These are phyloP conservation scores for Channallabes apus DNA, from an alignment of 2,797 vertebrate species.

Conservation along the genomic window DNA sequence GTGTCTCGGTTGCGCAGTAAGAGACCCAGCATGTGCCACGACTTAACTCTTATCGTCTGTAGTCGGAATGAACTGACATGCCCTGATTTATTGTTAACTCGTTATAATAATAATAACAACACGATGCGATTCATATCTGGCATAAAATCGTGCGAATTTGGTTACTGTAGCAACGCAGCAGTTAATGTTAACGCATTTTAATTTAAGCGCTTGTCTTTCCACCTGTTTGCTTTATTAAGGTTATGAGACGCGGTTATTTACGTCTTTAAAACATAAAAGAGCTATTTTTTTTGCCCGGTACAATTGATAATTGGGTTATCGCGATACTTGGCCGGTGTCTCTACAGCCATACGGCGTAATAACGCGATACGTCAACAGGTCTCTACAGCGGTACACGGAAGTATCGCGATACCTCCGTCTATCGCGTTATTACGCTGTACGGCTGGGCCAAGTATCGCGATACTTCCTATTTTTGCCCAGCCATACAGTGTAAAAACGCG, in stretches of 20 bases:
- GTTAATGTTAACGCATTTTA: neutral
- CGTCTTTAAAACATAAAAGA: neutral
- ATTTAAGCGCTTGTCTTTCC: neutral
- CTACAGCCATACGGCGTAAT: no score
- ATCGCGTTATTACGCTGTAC: no score
- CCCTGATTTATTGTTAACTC: no score
- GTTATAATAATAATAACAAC: neutral
- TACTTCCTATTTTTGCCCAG: neutral
- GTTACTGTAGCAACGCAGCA: neutral
- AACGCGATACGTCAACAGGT: no score
- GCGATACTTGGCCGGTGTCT: neutral
- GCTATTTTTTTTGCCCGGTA: neutral
- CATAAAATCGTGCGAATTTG: no score
- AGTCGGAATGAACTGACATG: neutral
- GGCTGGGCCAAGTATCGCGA: slow-evolving; percentile 19
- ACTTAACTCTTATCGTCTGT: neutral
- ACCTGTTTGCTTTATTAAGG: neutral
- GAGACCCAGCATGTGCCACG: neutral
- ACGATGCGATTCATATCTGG: no score
- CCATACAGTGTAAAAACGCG: no score
- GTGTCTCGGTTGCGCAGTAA: neutral
- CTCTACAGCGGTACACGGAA: neutral
- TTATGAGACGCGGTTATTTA: no score
- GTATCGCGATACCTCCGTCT: slow-evolving; percentile 11
- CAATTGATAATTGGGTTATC: neutral